A percentile compares a stretch with the other conserved stretches of the same genome.
Evolutionary conservation across 2,113 vertebrate species (phyloP).

Genomic region (Xenopus borealis): DNA sequence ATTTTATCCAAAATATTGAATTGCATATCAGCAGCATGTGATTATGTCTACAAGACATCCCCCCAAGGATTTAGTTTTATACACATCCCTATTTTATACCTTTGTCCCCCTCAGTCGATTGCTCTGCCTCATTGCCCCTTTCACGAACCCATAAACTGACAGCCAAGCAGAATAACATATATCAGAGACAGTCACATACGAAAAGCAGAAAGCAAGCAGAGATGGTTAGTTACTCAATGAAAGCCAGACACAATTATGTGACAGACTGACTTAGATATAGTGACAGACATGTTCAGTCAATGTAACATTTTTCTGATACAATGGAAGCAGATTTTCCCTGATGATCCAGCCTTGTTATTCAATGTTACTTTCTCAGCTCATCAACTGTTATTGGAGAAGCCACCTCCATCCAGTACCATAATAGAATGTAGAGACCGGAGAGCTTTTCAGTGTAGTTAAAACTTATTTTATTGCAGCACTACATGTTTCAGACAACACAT

Average conservation of each 20-base stretch:
- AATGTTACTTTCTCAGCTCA: too few relatives aligned
- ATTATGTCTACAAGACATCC: conserved; percentile 32
- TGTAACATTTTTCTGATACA: too few relatives aligned
- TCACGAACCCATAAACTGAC: conserved; percentile 22
- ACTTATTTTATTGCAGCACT: too few relatives aligned
- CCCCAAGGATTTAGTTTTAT: conserved; percentile 27
- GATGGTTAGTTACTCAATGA: conserved; percentile 21
- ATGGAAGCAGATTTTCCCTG: too few relatives aligned
- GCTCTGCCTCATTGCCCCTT: conserved; percentile 32
- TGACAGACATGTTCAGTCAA: conserved; percentile 36
- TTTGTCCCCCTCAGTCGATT: conserved; percentile 32
- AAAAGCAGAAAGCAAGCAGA: conserved; percentile 13
- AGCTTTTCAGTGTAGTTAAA: too few relatives aligned
- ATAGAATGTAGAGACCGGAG: too few relatives aligned
- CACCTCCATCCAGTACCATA: too few relatives aligned
- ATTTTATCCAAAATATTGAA: conserved; percentile 12
- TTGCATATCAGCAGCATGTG: conserved; percentile 3
- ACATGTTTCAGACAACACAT: too few relatives aligned
- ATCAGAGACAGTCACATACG: conserved; percentile 31
- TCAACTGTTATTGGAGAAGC: too few relatives aligned
- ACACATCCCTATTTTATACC: conserved; percentile 19
- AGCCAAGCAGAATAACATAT: conserved; percentile 32
- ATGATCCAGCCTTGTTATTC: too few relatives aligned
- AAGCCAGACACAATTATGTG: conserved; percentile 21
- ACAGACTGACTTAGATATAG: conserved; percentile 19